These are phyloP conservation scores for Champsocephalus gunnari DNA, from an alignment of 2,797 vertebrate genomes.

Conservation along the genomic window DNA sequence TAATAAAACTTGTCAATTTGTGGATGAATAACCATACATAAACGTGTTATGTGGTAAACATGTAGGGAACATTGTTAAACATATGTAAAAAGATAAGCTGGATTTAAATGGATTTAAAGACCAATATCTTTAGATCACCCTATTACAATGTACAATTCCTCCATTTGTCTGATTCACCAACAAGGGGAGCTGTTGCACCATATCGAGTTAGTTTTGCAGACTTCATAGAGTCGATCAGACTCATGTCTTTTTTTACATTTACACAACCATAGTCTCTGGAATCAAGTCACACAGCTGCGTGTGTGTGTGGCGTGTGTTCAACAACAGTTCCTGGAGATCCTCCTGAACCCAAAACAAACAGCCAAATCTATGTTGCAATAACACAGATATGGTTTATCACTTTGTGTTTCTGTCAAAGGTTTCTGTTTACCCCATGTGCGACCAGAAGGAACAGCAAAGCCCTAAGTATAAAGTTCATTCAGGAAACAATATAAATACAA, in stretches of 20 bases:
- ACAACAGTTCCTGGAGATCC: conserved; percentile 64
- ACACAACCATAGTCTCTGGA: background rate
- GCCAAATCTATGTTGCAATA: conserved; percentile 61
- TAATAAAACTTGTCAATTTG: background rate
- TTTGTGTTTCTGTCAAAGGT: conserved; percentile 20
- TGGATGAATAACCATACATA: background rate
- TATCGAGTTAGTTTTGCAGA: background rate
- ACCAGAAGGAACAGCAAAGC: conserved; percentile 28
- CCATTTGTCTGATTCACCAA: conserved; percentile 22
- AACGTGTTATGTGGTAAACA: background rate
- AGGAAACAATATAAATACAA: background rate
- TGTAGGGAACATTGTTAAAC: background rate
- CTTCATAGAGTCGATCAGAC: background rate
- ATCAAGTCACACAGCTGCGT: conserved; percentile 14
- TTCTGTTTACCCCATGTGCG: conserved; percentile 26
- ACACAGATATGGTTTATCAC: conserved; percentile 50
- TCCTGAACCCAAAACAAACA: conserved; percentile 62
- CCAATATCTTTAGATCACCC: background rate
- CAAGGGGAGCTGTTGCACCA: conserved; percentile 56
- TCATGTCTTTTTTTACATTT: background rate
- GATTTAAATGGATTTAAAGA: background rate
- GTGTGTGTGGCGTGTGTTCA: background rate
- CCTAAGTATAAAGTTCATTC: conserved; percentile 12
- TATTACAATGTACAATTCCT: background rate
- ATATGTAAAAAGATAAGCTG: background rate